These are phyloP conservation scores for Agrotis clavis DNA, from an alignment of 2,888 invertebrate species.

Conservation along the genomic window DNA sequence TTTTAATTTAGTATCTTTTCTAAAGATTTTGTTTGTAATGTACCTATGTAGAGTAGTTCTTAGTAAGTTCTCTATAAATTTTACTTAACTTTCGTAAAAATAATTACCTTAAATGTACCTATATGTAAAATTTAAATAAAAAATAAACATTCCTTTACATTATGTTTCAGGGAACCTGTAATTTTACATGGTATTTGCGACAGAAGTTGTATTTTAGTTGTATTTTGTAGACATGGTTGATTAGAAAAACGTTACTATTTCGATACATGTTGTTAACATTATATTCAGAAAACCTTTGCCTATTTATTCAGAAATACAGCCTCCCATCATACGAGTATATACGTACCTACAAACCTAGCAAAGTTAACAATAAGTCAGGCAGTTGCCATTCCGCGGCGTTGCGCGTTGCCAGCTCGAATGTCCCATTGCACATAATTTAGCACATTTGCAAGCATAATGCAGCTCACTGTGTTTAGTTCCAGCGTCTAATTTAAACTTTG, in stretches of 20 bases:
- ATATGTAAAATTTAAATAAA: too few relatives aligned
- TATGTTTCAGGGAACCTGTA: too few relatives aligned
- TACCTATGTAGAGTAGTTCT: too few relatives aligned
- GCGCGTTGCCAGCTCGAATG: conserved; percentile 21
- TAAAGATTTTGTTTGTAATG: too few relatives aligned
- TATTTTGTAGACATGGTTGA: too few relatives aligned
- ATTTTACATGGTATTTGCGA: neutral
- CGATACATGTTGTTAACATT: neutral
- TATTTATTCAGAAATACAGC: neutral
- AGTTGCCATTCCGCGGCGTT: conserved; percentile 25
- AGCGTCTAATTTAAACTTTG: conserved; percentile 70
- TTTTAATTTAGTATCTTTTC: too few relatives aligned
- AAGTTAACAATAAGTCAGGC: conserved; percentile 40
- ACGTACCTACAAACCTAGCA: conserved; percentile 3
- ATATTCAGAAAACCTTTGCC: neutral
- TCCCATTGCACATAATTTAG: conserved; percentile 69
- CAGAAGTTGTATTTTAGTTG: too few relatives aligned
- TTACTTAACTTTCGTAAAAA: too few relatives aligned
- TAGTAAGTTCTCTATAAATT: too few relatives aligned
- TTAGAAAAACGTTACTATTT: neutral
- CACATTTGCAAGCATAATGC: conserved; percentile 70
- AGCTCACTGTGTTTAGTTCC: conserved; percentile 58
- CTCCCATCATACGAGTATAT: neutral
- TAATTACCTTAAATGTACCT: too few relatives aligned
- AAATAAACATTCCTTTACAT: too few relatives aligned